These are phyloP conservation scores for Neodiprion virginianus DNA, from an alignment of 1,140 invertebrate species.

Conservation along the genomic window DNA sequence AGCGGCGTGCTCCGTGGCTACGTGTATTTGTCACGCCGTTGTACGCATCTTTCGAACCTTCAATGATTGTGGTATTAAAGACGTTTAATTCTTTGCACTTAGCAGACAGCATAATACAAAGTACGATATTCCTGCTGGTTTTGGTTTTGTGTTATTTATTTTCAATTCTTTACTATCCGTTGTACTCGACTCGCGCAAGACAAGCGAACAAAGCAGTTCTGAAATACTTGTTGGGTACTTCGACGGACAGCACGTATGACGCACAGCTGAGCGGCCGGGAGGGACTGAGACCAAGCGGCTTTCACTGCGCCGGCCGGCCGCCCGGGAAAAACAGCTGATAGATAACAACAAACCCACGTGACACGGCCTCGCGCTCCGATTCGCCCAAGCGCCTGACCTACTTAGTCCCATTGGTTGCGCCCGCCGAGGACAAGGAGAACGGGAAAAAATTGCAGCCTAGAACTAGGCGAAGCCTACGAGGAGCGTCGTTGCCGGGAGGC, in stretches of 20 bases:
- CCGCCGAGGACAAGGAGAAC: slow-evolving; percentile 43
- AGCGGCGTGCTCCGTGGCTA: slow-evolving; percentile 18
- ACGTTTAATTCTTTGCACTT: background rate
- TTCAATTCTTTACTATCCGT: no score
- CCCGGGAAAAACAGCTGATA: slow-evolving; percentile 65
- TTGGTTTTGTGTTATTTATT: background rate
- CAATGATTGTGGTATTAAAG: background rate
- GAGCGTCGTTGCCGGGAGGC: slow-evolving; percentile 22
- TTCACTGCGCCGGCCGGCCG: slow-evolving; percentile 40
- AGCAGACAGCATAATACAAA: background rate
- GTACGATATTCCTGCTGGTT: background rate
- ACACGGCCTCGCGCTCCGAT: slow-evolving; percentile 46
- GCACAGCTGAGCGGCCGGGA: slow-evolving; percentile 58
- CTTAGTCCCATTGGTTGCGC: slow-evolving; percentile 50
- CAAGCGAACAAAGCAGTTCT: background rate
- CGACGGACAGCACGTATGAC: slow-evolving; percentile 46
- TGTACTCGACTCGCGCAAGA: no score
- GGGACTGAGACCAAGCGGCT: slow-evolving; percentile 47
- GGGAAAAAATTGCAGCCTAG: slow-evolving; percentile 46
- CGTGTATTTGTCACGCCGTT: slow-evolving; percentile 10
- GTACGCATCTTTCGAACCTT: background rate
- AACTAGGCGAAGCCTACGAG: slow-evolving; percentile 34
- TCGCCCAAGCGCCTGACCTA: slow-evolving; percentile 49
- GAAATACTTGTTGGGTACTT: background rate
- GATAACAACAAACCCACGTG: slow-evolving; percentile 70